Evolutionary conservation across 2,113 vertebrate genomes (phyloP).

Genomic region (Myiopsitta monachus): DNA sequence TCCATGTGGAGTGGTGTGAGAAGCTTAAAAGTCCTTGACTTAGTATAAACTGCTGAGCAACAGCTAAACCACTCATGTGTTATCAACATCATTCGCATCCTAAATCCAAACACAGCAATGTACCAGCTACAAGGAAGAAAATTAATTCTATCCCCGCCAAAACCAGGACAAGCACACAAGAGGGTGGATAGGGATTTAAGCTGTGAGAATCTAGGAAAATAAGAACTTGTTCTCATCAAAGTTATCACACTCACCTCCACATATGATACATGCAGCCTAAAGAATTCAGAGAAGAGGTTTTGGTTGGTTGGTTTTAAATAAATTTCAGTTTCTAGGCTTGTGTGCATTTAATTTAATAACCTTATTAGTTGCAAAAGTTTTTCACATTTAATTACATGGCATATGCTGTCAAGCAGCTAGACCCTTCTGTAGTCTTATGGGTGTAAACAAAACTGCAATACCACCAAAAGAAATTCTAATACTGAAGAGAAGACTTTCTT

Average conservation of each 20-base stretch:
- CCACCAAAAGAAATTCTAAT: neutral
- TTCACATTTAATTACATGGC: neutral
- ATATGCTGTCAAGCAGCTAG: neutral
- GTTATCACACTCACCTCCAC: neutral
- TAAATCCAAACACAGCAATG: neutral
- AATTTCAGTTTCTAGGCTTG: neutral
- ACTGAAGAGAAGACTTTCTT: slow-evolving; percentile 9
- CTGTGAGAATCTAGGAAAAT: neutral
- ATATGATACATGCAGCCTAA: neutral
- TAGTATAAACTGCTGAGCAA: neutral
- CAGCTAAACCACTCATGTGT: neutral
- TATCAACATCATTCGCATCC: neutral
- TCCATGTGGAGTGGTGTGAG: neutral
- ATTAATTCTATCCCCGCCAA: neutral
- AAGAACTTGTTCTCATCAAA: neutral
- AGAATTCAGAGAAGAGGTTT: neutral
- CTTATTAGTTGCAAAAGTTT: neutral
- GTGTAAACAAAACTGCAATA: slow-evolving; percentile 2
- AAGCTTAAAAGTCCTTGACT: neutral
- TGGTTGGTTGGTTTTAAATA: neutral
- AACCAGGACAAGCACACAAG: neutral
- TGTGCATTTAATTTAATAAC: neutral
- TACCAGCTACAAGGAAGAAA: neutral
- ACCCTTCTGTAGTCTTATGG: neutral
- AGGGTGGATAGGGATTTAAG: neutral